A percentile compares a stretch with the other conserved stretches of the same genome.
phyloP scores from a whole-genome alignment of 2,888 invertebrate genomes.

The Miltochrista miniata region DNA sequence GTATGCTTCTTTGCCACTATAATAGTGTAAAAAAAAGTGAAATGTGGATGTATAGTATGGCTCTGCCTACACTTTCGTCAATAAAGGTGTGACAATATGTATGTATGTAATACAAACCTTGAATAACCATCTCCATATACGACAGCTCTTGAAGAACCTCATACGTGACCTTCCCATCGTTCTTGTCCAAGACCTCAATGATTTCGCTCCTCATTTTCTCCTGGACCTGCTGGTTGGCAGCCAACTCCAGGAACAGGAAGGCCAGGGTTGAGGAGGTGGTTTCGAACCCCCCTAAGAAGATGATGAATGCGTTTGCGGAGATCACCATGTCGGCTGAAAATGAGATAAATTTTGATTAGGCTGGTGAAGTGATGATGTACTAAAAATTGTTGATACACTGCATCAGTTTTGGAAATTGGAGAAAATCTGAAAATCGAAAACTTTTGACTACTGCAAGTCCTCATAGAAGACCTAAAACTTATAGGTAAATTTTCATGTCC shows the following conservation, averaged over 20 bases:
- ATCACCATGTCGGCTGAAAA: slow-evolving; percentile 79
- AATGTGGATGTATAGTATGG: too few species aligned
- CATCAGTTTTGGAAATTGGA: too few species aligned
- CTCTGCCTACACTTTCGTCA: too few species aligned
- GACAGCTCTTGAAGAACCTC: slow-evolving; percentile 79
- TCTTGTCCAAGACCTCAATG: slow-evolving; percentile 52
- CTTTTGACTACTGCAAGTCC: too few species aligned
- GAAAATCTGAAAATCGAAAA: too few species aligned
- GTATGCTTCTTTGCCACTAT: too few species aligned
- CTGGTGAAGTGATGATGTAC: too few species aligned
- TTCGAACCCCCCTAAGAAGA: slow-evolving; percentile 85
- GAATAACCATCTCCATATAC: slow-evolving; percentile 84
- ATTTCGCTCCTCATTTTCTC: slow-evolving; percentile 78
- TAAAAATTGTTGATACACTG: too few species aligned
- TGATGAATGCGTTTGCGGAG: slow-evolving; percentile 83
- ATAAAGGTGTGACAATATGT: too few species aligned
- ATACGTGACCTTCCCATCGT: slow-evolving; percentile 70
- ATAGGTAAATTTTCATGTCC: too few species aligned
- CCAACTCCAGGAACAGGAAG: slow-evolving; percentile 81
- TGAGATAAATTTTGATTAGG: background rate
- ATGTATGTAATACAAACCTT: slow-evolving; percentile 70
- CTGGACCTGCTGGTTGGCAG: slow-evolving; percentile 78
- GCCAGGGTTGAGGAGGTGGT: slow-evolving; percentile 84
- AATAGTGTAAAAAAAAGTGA: too few species aligned
- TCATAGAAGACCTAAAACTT: too few species aligned